Evolutionary conservation across 2,888 invertebrate genomes (phyloP).

Genomic region (Hydrotaea diabolus): DNA sequence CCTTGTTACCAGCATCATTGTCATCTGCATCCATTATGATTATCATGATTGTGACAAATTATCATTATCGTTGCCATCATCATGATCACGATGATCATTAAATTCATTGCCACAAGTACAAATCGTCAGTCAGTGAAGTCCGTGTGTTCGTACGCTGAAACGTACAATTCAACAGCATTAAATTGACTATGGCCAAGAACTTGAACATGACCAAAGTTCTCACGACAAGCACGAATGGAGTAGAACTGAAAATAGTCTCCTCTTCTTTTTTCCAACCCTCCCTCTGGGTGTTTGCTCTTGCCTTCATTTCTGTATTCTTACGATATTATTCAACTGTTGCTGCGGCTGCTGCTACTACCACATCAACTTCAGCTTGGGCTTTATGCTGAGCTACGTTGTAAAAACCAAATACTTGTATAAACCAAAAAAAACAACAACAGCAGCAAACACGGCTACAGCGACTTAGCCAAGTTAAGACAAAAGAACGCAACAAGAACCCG

Average conservation of each 20-base stretch:
- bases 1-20: constrained; percentile 32
- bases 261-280: not conserved
- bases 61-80: constrained; percentile 8
- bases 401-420: not conserved
- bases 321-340: not conserved
- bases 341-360: not conserved
- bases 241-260: constrained; percentile 20
- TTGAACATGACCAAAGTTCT: constrained; percentile 71
- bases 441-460: constrained; percentile 11
- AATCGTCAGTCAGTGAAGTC: not conserved
- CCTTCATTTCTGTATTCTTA: no score
- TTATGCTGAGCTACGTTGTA: not conserved
- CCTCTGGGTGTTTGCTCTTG: no score
- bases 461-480: constrained; percentile 22
- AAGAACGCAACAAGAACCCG: constrained; percentile 21
- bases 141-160: not conserved
- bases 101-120: constrained; percentile 27
- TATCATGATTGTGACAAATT: constrained; percentile 8
- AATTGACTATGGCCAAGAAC: constrained; percentile 71
- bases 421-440: constrained; percentile 41
- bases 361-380: not conserved
- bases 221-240: constrained; percentile 64
- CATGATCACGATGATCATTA: constrained; percentile 46
- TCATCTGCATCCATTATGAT: constrained; percentile 20
- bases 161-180: constrained; percentile 53